Evolutionary conservation across 1,140 invertebrate species (phyloP), one percentile per base, ranked within the genome.

Genomic region (Sinonovacula constricta): DNA sequence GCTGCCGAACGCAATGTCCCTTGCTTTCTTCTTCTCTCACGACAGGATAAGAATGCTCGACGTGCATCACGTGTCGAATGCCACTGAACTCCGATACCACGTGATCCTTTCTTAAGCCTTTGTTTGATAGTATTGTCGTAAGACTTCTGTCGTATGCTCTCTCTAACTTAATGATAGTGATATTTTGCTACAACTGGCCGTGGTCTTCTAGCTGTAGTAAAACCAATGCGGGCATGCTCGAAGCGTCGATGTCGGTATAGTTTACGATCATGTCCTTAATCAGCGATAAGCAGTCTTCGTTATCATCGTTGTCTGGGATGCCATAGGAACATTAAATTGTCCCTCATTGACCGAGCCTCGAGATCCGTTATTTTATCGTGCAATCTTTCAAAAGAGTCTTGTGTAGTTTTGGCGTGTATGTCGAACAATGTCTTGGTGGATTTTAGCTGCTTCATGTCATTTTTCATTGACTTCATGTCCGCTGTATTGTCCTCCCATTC

Each of bases 71-170:
- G n/a, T 18, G n/a, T 26, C 30, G 39, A 3, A 28, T 66, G 63
- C 28, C 18, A 24, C 30, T 66, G 63, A 45, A 66, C 39, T 24
- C 63, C 39, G 34, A 66, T 51, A 15, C 63, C 63, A 34, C 15
- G 31, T 5, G 30, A 49, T 24, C 34, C 3, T 3, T 51, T 45
- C 28, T 66, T 66, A 3, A 66, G 63, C 26, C 51, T n/a, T n/a
- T n/a, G n/a, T 66, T 28, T 51, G 39, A 28, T 49, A 18, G 24
- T 45, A 22, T 4, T 66, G 36, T 3, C 51, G 22, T 26, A 49
- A 66, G 63, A 66, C 30, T 66, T 66, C 24, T 10, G 36, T 66
- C 63, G 63, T 15, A 66, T 31, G 10, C 30, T 33, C 30, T 66
- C 63, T 49, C 39, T 2, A 45, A 49, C 63, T 1, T 34, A 34